A percentile compares a stretch with the other conserved stretches of the same genome.
phyloP scores from a whole-genome alignment of 1,140 invertebrate species.

The Aphidius ervi region DNA sequence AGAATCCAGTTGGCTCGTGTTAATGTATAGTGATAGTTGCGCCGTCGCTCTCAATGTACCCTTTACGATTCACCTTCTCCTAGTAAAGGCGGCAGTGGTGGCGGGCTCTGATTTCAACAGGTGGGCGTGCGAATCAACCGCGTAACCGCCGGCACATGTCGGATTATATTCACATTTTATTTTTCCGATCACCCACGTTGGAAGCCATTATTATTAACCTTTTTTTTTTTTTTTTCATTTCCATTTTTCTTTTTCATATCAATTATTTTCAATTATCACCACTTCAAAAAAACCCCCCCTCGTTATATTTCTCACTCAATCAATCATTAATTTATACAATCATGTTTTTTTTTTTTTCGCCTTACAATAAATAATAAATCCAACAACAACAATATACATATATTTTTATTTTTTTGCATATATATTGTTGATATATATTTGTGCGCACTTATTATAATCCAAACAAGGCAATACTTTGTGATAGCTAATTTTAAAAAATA shows the following conservation, averaged over 20 bases:
- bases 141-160: constrained; percentile 30
- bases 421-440: no score
- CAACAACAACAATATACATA: no score
- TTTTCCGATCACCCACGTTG: constrained; percentile 26
- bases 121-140: constrained; percentile 36
- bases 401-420: no score
- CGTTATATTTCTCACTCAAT: background rate
- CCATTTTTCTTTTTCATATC: background rate
- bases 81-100: constrained; percentile 6
- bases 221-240: constrained; percentile 7
- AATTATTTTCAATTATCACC: background rate
- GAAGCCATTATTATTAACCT: constrained; percentile 6
- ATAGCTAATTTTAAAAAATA: no score
- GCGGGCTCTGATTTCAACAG: constrained; percentile 36
- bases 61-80: constrained; percentile 30
- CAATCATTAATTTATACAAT: background rate
- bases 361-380: no score
- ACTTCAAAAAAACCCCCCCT: constrained; percentile 2
- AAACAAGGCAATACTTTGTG: no score
- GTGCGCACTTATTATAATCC: no score
- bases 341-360: no score
- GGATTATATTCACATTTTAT: background rate
- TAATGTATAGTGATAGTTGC: no score
- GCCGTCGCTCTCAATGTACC: background rate
- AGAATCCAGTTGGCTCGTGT: no score